Evolutionary conservation across 2,113 vertebrate genomes (phyloP), one percentile per base, ranked within the genome.

Genomic region (Anseranas semipalmata): DNA sequence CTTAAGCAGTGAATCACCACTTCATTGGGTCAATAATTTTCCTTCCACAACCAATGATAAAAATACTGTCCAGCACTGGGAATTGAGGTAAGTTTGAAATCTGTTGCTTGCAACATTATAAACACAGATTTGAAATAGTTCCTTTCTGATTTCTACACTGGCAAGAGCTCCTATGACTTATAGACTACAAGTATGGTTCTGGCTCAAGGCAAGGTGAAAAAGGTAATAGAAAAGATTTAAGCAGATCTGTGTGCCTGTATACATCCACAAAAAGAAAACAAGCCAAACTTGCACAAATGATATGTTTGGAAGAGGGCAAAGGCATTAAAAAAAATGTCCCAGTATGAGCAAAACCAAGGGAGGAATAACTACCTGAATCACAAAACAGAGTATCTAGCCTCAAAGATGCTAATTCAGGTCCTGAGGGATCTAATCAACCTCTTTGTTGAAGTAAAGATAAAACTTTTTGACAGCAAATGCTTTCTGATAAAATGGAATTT

Each of bases 401-500:
- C 95, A 97, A 97, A 98, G 94, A 98, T 98, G 97, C 96, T 97
- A 98, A 98, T 98, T 98, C 80, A 71, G 93, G 95, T 97, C 98
- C 97, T 97, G 63, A 85, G 97, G 97, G 97, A 98, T 96, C 97
- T 98, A 98, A 98, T 98, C 98, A 98, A 97, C 96, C 96, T 96
- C 98, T 98, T 98, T 98, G 97, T 98, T 98, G 97, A 98, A 97
- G 98, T 97, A 98, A 98, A 98, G 97, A 98, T 98, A 98, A 98
- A 98, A 98, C 96, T 98, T 98, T 98, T 97, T 98, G 97, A 98
- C 98, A 98, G 98, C 94, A 94, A 98, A 98, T 82, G 89, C 91
- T 98, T 98, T 98, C 97, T 98, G 97, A 98, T 98, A 98, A 98
- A 98, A 98, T 98, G 96, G 97, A 98, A 98, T 98, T 98, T 98